These are phyloP conservation scores for Lamellibrachia columna DNA, from an alignment of 2,888 invertebrate species.

Conservation along the genomic window DNA sequence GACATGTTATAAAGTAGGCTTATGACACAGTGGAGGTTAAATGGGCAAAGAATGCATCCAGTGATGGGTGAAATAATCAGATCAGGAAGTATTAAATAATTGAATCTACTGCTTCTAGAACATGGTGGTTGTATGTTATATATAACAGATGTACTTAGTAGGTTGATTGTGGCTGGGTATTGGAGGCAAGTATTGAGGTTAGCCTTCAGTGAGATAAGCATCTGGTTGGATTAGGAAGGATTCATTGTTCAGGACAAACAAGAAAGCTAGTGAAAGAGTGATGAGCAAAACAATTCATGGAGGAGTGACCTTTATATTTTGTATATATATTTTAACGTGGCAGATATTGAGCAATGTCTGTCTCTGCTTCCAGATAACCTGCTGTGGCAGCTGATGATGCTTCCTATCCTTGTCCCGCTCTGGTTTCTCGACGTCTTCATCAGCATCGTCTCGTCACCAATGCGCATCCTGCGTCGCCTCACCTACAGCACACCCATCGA, in stretches of 20 bases:
- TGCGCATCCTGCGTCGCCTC: neutral
- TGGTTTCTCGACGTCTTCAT: neutral
- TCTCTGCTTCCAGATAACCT: neutral
- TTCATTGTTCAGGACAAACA: no score
- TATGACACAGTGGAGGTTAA: neutral
- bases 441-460: neutral
- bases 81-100: neutral
- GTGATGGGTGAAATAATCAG: neutral
- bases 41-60: neutral
- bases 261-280: no score
- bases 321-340: no score
- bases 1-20: neutral
- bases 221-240: no score
- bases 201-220: no score
- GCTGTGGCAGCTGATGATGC: neutral
- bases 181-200: no score
- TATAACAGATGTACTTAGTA: no score
- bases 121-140: neutral
- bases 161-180: no score
- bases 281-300: no score
- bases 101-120: neutral
- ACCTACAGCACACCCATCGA: neutral
- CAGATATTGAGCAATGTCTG: neutral
- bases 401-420: neutral
- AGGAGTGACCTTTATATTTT: no score